Conservation (phyloP, 2,888 invertebrate species). For the Drosophila merina region DNA sequence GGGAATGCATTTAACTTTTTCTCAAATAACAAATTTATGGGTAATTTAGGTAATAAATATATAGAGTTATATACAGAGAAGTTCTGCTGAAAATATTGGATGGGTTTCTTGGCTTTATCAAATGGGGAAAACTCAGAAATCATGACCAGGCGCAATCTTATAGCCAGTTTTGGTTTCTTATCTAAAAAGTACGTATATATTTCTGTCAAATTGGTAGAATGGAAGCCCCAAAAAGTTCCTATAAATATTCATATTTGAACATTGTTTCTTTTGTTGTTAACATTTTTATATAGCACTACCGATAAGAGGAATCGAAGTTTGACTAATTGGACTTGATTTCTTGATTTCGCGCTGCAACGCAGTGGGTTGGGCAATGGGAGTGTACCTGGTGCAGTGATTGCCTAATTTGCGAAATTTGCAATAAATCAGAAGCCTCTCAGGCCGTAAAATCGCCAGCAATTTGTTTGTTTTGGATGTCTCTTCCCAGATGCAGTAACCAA, state of each 20-base stretch:
- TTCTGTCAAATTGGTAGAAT: conserved; percentile 22
- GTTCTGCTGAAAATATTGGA: neutral
- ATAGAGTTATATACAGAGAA: neutral
- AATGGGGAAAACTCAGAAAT: conserved; percentile 30
- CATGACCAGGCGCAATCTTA: conserved; percentile 38
- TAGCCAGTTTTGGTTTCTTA: conserved; percentile 43
- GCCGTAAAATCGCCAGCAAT: conserved; percentile 16
- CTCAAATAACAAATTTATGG: neutral
- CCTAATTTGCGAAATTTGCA: conserved; percentile 33
- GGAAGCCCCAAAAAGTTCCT: conserved; percentile 4
- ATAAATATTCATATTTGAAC: conserved; percentile 31
- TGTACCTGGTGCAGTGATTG: conserved; percentile 16
- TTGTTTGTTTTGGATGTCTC: conserved; percentile 21
- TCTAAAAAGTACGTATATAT: conserved; percentile 20
- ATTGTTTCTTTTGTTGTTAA: conserved; percentile 44
- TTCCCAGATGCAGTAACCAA: conserved; percentile 8
- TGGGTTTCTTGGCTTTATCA: conserved; percentile 34
- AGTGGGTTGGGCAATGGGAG: conserved; percentile 1
- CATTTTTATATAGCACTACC: conserved; percentile 29
- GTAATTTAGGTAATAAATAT: neutral
- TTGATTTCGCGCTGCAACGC: neutral
- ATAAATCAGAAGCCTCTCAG: conserved; percentile 28
- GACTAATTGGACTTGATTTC: conserved; percentile 31
- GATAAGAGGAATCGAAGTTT: conserved; percentile 38
- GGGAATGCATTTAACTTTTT: neutral